These are phyloP conservation scores for Allolobophora icterica DNA, from an alignment of 2,888 invertebrate genomes.

Conservation along the genomic window DNA sequence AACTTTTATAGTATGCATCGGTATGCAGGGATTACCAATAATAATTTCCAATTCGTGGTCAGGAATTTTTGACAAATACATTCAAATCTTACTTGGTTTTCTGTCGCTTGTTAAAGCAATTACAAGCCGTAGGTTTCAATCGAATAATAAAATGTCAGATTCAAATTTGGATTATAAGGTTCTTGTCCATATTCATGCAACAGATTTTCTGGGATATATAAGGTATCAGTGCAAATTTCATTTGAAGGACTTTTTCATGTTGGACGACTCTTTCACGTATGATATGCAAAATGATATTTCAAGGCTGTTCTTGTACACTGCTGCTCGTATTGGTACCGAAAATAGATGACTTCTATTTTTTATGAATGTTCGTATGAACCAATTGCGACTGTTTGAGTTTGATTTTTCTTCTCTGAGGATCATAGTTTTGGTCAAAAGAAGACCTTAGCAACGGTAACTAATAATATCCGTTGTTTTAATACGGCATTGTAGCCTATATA, in stretches of 20 bases:
- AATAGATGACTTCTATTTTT: no score
- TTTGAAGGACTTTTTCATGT: not conserved
- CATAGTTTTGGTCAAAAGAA: no score
- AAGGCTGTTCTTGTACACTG: not conserved
- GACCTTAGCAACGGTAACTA: no score
- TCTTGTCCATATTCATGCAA: not conserved
- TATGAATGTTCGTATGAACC: no score
- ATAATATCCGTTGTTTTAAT: no score
- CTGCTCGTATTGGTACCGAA: not conserved
- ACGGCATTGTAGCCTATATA: no score
- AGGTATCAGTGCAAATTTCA: not conserved
- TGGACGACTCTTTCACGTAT: not conserved
- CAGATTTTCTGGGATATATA: not conserved
- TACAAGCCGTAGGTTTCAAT: no score
- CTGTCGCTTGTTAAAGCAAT: not conserved
- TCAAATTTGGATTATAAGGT: not conserved
- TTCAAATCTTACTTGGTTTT: not conserved
- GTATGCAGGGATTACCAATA: not conserved
- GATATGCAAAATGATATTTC: not conserved
- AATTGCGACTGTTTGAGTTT: no score
- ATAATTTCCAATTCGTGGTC: not conserved
- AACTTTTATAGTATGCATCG: not conserved
- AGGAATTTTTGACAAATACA: not conserved
- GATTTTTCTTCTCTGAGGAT: no score
- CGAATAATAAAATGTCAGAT: not conserved